These are phyloP conservation scores for Ornithoptera alexandrae DNA, from an alignment of 2,888 invertebrate species.

Conservation along the genomic window DNA sequence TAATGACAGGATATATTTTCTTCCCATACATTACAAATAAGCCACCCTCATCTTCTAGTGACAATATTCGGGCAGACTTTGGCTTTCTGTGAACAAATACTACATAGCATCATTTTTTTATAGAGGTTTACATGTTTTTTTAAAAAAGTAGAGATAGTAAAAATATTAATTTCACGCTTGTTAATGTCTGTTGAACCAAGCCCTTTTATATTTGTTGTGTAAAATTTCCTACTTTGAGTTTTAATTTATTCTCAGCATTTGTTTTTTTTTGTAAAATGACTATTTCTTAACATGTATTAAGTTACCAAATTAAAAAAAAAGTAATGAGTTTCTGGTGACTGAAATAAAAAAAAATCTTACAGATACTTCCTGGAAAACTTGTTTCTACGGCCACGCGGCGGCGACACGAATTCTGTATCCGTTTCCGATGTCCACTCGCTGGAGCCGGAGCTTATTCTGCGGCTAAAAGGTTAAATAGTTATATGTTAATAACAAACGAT, in stretches of 20 bases:
- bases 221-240: too few relatives aligned
- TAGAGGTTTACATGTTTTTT: too few relatives aligned
- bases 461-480: constrained; percentile 4
- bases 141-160: too few relatives aligned
- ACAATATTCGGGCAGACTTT: constrained; percentile 48
- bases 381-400: constrained; percentile 53
- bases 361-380: constrained; percentile 49
- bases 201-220: too few relatives aligned
- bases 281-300: too few relatives aligned
- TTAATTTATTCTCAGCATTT: too few relatives aligned
- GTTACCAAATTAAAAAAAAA: too few relatives aligned
- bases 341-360: constrained; percentile 43
- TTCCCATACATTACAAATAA: constrained; percentile 62
- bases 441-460: constrained; percentile 42
- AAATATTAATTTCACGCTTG: too few relatives aligned
- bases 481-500: neutral
- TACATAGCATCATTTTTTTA: too few relatives aligned
- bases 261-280: too few relatives aligned
- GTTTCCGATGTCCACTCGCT: constrained; percentile 60
- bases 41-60: constrained; percentile 60
- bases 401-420: constrained; percentile 52
- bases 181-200: too few relatives aligned
- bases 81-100: constrained; percentile 53
- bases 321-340: neutral
- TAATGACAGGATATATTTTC: constrained; percentile 61